A percentile compares a stretch with the other conserved stretches of the same genome.
Conservation (phyloP, 2,113 vertebrate genomes). For the Pterocles burchelli region DNA sequence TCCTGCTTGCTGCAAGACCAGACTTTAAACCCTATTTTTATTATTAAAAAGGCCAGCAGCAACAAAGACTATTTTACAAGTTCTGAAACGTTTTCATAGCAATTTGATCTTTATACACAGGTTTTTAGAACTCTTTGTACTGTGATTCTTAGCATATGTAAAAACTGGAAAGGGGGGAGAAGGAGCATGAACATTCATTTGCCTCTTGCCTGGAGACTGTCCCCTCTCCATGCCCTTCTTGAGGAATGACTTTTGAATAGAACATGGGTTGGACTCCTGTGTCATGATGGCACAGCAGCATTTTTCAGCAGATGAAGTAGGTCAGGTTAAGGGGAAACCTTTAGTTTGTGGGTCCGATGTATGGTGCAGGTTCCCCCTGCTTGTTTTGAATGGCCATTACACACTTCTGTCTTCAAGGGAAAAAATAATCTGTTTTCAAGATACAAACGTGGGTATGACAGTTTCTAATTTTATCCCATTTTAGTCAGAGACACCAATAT, state of each 20-base stretch:
- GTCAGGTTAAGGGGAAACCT: neutral
- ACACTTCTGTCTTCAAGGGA: neutral
- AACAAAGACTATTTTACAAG: constrained; percentile 68
- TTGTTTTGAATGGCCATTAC: neutral
- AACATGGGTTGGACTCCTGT: neutral
- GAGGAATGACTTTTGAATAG: neutral
- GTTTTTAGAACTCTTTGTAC: constrained; percentile 58
- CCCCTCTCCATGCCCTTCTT: neutral
- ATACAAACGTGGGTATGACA: neutral
- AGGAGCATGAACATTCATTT: constrained; percentile 1
- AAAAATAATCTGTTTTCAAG: neutral
- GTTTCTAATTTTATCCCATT: neutral
- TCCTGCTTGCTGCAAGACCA: constrained; percentile 62
- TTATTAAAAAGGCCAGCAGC: constrained; percentile 74
- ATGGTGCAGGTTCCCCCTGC: neutral
- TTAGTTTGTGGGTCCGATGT: neutral
- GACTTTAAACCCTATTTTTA: constrained; percentile 69
- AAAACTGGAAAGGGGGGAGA: neutral
- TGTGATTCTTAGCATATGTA: constrained; percentile 14
- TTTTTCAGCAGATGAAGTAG: neutral
- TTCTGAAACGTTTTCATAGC: constrained; percentile 65
- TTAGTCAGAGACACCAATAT: neutral
- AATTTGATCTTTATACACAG: constrained; percentile 68
- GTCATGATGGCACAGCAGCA: neutral
- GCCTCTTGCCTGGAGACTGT: neutral